Conservation (phyloP, 2,888 invertebrate species). For the Allolobophora icterica region DNA sequence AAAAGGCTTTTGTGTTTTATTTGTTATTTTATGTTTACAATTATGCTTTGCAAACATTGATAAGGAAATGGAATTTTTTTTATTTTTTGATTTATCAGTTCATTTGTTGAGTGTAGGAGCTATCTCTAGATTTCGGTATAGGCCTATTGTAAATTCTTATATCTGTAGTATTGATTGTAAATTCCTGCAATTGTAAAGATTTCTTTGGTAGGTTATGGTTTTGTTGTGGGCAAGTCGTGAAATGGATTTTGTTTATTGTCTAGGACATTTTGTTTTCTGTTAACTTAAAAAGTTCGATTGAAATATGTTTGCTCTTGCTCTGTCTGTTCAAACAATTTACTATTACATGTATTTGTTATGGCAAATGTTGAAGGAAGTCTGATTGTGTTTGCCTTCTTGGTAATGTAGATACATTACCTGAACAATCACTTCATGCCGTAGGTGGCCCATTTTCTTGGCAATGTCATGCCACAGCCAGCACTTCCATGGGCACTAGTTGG, state of each 20-base stretch:
- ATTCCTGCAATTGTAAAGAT: background rate
- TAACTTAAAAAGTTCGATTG: background rate
- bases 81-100: background rate
- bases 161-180: background rate
- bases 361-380: no score
- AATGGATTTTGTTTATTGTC: background rate
- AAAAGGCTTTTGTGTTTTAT: background rate
- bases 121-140: background rate
- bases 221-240: background rate
- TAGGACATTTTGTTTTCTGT: slow-evolving; percentile 2
- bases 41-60: background rate
- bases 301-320: background rate
- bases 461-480: no score
- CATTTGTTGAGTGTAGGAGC: background rate
- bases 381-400: no score
- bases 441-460: no score
- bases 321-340: background rate
- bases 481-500: no score
- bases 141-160: background rate
- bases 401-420: slow-evolving; percentile 58
- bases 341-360: background rate
- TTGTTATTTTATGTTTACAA: background rate
- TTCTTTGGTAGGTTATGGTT: background rate
- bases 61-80: background rate
- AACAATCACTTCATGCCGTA: no score